A percentile compares a stretch with the other conserved stretches of the same genome.
phyloP scores from a whole-genome alignment of 1,140 invertebrate species.

The Nasonia giraulti region DNA sequence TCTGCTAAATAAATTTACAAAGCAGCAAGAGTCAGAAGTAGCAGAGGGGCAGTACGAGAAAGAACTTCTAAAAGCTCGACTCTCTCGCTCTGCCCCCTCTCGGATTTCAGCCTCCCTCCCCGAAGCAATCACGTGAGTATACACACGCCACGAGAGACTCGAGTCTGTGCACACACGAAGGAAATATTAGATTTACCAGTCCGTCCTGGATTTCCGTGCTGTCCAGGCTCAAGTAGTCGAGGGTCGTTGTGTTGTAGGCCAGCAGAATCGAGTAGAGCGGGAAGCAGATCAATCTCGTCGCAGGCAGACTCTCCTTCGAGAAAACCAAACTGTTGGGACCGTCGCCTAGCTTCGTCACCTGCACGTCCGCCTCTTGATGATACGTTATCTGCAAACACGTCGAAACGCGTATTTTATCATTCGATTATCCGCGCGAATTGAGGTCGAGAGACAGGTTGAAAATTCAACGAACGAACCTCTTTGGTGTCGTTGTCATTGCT shows the following conservation, averaged over 20 bases:
- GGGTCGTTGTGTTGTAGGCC: slow-evolving; percentile 81
- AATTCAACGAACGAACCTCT: slow-evolving; percentile 76
- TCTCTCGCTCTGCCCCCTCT: no score
- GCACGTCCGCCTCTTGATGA: slow-evolving; percentile 78
- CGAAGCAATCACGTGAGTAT: background rate
- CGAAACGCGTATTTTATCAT: background rate
- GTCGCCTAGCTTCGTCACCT: slow-evolving; percentile 76
- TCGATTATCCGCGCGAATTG: no score
- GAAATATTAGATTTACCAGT: slow-evolving; percentile 37
- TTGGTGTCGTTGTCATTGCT: slow-evolving; percentile 83
- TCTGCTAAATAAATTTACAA: slow-evolving; percentile 5
- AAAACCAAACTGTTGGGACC: slow-evolving; percentile 73
- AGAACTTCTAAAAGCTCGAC: background rate
- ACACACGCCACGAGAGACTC: background rate
- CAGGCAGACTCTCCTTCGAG: slow-evolving; percentile 72
- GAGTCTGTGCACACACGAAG: background rate
- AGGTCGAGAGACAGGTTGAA: background rate
- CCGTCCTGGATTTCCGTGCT: slow-evolving; percentile 68
- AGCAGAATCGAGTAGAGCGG: slow-evolving; percentile 87
- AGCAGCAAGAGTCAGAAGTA: background rate
- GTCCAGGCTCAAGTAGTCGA: slow-evolving; percentile 85
- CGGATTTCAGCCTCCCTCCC: background rate
- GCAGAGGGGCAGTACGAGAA: no score
- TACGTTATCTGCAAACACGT: slow-evolving; percentile 74
- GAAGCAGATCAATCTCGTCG: slow-evolving; percentile 86